Percentiles rank a stretch among this genome's conserved stretches.
Evolutionary conservation across 2,888 invertebrate genomes (phyloP).

Genomic region (Agrochola macilenta): DNA sequence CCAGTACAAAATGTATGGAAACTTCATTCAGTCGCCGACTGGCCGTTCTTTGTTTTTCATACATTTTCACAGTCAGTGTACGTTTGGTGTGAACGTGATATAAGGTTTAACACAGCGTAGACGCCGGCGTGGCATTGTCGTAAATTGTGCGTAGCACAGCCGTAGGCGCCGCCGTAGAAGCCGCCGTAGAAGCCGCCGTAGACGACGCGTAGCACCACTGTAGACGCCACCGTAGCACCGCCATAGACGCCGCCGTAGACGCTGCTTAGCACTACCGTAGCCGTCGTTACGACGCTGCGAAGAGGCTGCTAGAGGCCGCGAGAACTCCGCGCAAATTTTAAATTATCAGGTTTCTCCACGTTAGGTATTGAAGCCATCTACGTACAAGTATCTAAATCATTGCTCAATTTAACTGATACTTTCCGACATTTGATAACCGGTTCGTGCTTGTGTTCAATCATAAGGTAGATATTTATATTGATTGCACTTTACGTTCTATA

Average conservation of each 20-base stretch:
- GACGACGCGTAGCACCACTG: not conserved
- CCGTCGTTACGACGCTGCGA: not conserved
- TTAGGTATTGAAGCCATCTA: not conserved
- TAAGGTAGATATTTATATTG: constrained; percentile 6
- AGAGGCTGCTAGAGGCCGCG: not conserved
- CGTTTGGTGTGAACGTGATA: too few relatives aligned
- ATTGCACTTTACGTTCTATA: not conserved
- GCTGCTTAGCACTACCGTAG: not conserved
- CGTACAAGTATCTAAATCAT: constrained; percentile 12
- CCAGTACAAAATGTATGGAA: not conserved
- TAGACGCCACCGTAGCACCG: too few relatives aligned
- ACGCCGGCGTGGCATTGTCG: not conserved
- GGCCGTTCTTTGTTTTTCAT: not conserved
- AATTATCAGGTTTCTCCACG: not conserved
- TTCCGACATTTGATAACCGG: constrained; percentile 38
- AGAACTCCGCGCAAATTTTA: not conserved
- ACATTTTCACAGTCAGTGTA: not conserved
- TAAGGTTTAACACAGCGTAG: not conserved
- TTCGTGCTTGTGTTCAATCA: constrained; percentile 27
- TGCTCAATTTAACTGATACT: constrained; percentile 26
- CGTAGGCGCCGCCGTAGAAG: not conserved
- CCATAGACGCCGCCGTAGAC: too few relatives aligned
- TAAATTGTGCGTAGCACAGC: too few relatives aligned
- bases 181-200: not conserved
- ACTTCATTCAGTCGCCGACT: not conserved